A percentile compares a stretch with the other conserved stretches of the same genome.
These are phyloP conservation scores for Pegoplata infirma DNA, from an alignment of 2,888 invertebrate species.

Conservation along the genomic window DNA sequence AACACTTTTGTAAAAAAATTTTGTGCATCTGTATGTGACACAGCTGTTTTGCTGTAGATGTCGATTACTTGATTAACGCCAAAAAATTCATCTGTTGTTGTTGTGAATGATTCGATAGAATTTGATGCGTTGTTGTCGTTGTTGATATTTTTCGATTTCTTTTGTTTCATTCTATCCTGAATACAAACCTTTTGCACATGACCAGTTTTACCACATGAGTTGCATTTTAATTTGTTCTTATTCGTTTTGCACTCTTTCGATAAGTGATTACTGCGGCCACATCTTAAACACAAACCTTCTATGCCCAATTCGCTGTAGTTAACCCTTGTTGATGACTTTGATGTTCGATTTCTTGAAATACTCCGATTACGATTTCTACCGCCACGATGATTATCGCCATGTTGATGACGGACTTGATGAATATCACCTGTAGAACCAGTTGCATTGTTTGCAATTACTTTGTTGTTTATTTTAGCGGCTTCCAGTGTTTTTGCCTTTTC, in stretches of 20 bases:
- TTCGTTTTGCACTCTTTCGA: conserved; percentile 21
- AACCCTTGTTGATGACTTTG: conserved; percentile 7
- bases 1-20: conserved; percentile 11
- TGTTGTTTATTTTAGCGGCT: not conserved
- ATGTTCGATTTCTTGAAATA: no score
- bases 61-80: conserved; percentile 34
- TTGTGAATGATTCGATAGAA: not conserved
- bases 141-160: no score
- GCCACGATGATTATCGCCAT: not conserved
- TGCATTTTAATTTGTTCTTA: conserved; percentile 9
- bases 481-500: conserved; percentile 21
- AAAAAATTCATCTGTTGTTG: conserved; percentile 5
- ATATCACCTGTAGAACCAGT: conserved; percentile 29
- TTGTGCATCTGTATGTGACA: not conserved
- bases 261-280: conserved; percentile 25
- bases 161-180: not conserved
- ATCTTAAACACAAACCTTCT: conserved; percentile 40
- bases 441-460: not conserved
- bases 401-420: conserved; percentile 6
- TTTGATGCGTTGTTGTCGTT: not conserved
- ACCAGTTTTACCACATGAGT: not conserved
- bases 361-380: conserved; percentile 8
- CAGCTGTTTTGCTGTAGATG: conserved; percentile 1
- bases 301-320: conserved; percentile 29
- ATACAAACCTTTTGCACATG: not conserved